Evolutionary conservation across 2,888 invertebrate genomes (phyloP), one percentile per base, ranked within the genome.

Genomic region (Seira musarum): DNA sequence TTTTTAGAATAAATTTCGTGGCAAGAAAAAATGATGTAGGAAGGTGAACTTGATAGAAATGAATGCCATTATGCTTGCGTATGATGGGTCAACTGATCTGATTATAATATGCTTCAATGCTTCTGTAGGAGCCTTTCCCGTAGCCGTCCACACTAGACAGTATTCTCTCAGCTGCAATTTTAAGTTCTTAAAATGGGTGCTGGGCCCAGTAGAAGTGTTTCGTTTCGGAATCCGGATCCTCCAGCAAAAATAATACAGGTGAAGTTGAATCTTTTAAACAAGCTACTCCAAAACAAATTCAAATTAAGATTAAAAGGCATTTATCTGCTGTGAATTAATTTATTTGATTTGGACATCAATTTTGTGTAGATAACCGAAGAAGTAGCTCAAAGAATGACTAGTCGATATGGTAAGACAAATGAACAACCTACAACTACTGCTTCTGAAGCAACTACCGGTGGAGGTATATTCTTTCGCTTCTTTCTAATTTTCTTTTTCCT

Each of bases 201-300:
- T 71, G 77, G 74, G 25, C 79, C 82, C 24, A 82, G 82, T 74
- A 63, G 82, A 30, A 79, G 82, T 46, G 74, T 82, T 61, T 75
- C 74, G 21, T 75, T 82, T 40, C 73, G 82, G 67, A 82, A 82
- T 74, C 82, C 82, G 30, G 82, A 82, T 25, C 82, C 82, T 49
- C 82, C 79, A 57, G 82, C 79, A 22, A 82, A 82, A 79, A 82
- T 82, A 40, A 82, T 82, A 67, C 82, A 82, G 79, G 82, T 82
- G n/a, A n/a, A n/a, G n/a, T n/a, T 40, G 40, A 13, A 8, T 40
- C 40, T 40, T 40, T n/a, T n/a, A n/a, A n/a, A n/a, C n/a, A n/a
- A n/a, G n/a, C n/a, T n/a, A n/a, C n/a, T n/a, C n/a, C n/a, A n/a
- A 30, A 5, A 8, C 30, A 8, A 8, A 30, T 30, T 30, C 30